These are phyloP conservation scores for Furcula furcula DNA, from an alignment of 2,888 invertebrate genomes.

Conservation along the genomic window DNA sequence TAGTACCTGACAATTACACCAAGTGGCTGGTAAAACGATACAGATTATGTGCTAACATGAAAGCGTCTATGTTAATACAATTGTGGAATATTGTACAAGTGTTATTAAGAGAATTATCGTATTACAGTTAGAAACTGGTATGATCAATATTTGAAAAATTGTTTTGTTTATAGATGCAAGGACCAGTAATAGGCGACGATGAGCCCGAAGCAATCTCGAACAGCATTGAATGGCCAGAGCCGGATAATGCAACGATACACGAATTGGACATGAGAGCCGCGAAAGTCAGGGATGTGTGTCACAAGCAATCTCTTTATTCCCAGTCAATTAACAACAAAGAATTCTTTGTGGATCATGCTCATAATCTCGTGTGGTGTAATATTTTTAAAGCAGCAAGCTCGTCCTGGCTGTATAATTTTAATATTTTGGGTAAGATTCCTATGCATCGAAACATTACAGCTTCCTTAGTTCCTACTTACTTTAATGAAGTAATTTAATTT, in stretches of 20 bases:
- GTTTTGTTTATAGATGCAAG: slow-evolving; percentile 52
- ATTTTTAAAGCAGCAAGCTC: slow-evolving; percentile 89
- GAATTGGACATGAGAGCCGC: slow-evolving; percentile 75
- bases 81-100: too few species aligned
- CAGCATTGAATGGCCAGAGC: slow-evolving; percentile 53
- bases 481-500: neutral
- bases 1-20: slow-evolving; percentile 71
- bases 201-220: slow-evolving; percentile 39
- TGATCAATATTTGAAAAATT: too few species aligned
- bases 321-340: slow-evolving; percentile 86
- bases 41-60: slow-evolving; percentile 1
- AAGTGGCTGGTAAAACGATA: slow-evolving; percentile 66
- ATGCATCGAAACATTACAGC: neutral
- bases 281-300: slow-evolving; percentile 74
- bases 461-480: neutral
- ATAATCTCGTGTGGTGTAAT: slow-evolving; percentile 88
- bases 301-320: slow-evolving; percentile 45
- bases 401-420: slow-evolving; percentile 91
- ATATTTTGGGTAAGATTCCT: slow-evolving; percentile 83
- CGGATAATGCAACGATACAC: slow-evolving; percentile 57
- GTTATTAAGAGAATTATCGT: too few species aligned
- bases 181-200: slow-evolving; percentile 60
- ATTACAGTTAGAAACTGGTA: too few species aligned
- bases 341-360: slow-evolving; percentile 85
- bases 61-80: neutral